phyloP scores from a whole-genome alignment of 2,113 vertebrate species.

The Apeltes quadracus region DNA sequence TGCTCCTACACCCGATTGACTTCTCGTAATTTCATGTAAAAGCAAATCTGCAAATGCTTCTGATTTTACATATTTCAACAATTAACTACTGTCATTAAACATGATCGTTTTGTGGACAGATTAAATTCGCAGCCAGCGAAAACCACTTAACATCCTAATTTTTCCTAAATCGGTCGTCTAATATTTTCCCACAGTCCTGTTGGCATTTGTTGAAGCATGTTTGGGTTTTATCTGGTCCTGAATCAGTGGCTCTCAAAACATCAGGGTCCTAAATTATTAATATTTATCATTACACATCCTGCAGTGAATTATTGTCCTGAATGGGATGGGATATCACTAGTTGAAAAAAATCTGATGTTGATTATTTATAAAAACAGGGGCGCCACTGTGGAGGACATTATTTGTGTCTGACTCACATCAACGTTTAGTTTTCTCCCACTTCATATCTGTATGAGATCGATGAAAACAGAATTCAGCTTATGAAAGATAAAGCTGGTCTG shows the following conservation, averaged over 20 bases:
- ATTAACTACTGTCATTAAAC: neutral
- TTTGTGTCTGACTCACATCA: conserved; percentile 38
- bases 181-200: conserved; percentile 62
- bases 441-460: neutral
- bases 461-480: conserved; percentile 13
- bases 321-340: conserved; percentile 67
- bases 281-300: conserved; percentile 79
- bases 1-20: neutral
- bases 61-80: neutral
- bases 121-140: neutral
- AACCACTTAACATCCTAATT: conserved; percentile 3
- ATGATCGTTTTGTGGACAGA: neutral
- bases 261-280: conserved; percentile 68
- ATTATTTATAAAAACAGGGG: conserved; percentile 73
- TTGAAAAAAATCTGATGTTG: conserved; percentile 49
- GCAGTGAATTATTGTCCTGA: conserved; percentile 67
- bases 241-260: conserved; percentile 71
- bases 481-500: neutral
- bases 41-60: neutral
- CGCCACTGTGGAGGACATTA: conserved; percentile 42
- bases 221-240: conserved; percentile 58
- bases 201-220: conserved; percentile 46
- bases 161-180: conserved; percentile 37
- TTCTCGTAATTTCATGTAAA: neutral
- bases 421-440: conserved; percentile 6